Evolutionary conservation across 2,888 invertebrate species (phyloP).

Genomic region (Philereme transversata): DNA sequence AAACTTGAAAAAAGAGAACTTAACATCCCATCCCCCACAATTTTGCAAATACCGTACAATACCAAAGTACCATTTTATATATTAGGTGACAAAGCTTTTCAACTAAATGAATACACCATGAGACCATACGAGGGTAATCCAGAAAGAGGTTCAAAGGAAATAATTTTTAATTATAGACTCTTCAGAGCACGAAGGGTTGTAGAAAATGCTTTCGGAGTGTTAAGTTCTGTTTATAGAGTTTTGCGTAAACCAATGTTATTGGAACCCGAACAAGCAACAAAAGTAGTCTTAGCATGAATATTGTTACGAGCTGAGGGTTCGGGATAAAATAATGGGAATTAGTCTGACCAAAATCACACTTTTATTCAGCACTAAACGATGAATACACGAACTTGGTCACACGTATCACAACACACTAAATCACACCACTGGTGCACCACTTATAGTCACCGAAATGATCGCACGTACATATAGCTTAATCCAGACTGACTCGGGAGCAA

Average conservation of each 20-base stretch:
- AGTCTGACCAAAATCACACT: too few species aligned
- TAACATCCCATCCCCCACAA: slow-evolving; percentile 24
- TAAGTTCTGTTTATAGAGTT: slow-evolving; percentile 31
- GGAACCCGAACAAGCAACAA: slow-evolving; percentile 39
- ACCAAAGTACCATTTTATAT: slow-evolving; percentile 32
- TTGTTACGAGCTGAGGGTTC: too few species aligned
- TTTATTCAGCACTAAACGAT: too few species aligned
- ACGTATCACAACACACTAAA: too few species aligned
- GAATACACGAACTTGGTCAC: too few species aligned
- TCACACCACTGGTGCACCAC: too few species aligned
- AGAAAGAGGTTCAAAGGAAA: slow-evolving; percentile 34
- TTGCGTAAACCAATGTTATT: slow-evolving; percentile 40
- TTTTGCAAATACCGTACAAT: slow-evolving; percentile 29
- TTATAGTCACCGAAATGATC: too few species aligned
- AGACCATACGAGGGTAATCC: slow-evolving; percentile 34
- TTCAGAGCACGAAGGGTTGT: slow-evolving; percentile 31
- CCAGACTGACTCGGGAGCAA: too few species aligned
- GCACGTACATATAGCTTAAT: too few species aligned
- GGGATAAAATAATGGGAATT: too few species aligned
- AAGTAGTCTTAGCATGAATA: slow-evolving; percentile 36
- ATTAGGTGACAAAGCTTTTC: slow-evolving; percentile 35
- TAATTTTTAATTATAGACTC: slow-evolving; percentile 35
- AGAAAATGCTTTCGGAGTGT: slow-evolving; percentile 32
- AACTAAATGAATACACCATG: slow-evolving; percentile 32
- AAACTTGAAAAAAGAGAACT: slow-evolving; percentile 37